Evolutionary conservation across 2,888 invertebrate species (phyloP), one percentile per base, ranked within the genome.

Genomic region (Frankliniella fusca): DNA sequence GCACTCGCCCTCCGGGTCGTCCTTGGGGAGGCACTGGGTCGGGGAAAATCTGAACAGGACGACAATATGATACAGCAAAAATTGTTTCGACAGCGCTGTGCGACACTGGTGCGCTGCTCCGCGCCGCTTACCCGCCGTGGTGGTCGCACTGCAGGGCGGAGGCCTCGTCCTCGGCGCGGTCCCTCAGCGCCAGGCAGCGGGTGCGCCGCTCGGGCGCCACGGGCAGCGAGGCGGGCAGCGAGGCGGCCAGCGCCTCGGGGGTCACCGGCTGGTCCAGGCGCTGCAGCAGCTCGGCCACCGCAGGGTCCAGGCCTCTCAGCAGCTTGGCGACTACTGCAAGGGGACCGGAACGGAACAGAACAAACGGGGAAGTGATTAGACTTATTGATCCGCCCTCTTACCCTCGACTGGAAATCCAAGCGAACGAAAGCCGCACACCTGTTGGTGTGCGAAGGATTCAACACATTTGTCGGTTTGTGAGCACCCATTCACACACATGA

Each of bases 261-360:
- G 88, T 86, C 81, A 91, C 91, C 76, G 92, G 83, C 90, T 89
- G 28, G 89, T 92, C 91, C 89, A 92, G 91, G 88, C 93, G 93
- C 86, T 92, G 89, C 85, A 94, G 93, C 0, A 94, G 88, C 86
- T 94, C 93, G 89, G 93, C 93, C 86, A 94, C 70, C 27, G 70
- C 70, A 27, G 70, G 70, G 70, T 76, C 70, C 70, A 76, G 27
- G 70, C 70, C 70, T 23, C 70, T 27, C 11, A 76, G 70, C 70
- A 76, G 70, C 27, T 76, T 76, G 27, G 70, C 70, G 70, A 76
- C 27, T 10, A 27, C 70, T 76, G 27, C 15, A 61, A 61, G 38
- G 38, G 38, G 38, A 38, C 38, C 38, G 38, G 38, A 38, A 2
- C 38, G 38, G 38, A 38, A 3, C 38, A 38, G 38, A 38, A 3